Base-by-base conservation (phyloP, 2,888 invertebrate species). In the Belgica antarctica region DNA sequence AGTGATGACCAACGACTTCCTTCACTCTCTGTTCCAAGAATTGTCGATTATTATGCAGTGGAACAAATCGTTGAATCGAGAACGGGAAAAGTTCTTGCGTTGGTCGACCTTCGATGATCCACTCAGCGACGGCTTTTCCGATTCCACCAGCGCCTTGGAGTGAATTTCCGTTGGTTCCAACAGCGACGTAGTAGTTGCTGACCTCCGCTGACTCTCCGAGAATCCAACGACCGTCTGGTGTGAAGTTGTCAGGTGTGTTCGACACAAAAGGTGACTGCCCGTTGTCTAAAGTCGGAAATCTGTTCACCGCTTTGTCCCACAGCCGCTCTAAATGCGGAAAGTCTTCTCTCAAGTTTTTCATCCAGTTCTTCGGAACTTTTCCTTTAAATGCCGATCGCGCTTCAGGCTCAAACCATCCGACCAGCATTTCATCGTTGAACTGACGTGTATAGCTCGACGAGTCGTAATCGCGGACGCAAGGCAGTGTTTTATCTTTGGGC, bases 91-190 rank as follows among this genome's bases (percentile, higher is more conserved):
- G 77, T 75, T 86, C 85, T 74, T 83, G 83, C 2, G 84, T 83
- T 0, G 87, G 84, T 74, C 85, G 82, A 1, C 87, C 87, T 73
- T 86, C 83, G 10, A 86, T 83, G 57, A 89, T 84, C 86, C 87
- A 87, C 75, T 88, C 87, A 0, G 88, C 86, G 25, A 88, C 81
- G 71, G 85, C 84, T 77, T 84, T 84, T 15, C 89, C 89, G 63
- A 88, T 84, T 2, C 88, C 89, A 71, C 87, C 88, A 59, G 87
- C 86, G n/a, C 86, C 86, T 76, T 86, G 87, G 52, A 88, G 78
- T 8, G 87, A 85, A 76, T 86, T 85, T 4, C 87, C 86, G 78
- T 87, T 87, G 86, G 88, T 86, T 25, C 89, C 89, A 71, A 86
- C 86, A 61, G 87, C 88, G n/a, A 88, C 86, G 78, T 85, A 88